phyloP scores from a whole-genome alignment of 2,888 invertebrate species.

The Notodonta dromedarius region DNA sequence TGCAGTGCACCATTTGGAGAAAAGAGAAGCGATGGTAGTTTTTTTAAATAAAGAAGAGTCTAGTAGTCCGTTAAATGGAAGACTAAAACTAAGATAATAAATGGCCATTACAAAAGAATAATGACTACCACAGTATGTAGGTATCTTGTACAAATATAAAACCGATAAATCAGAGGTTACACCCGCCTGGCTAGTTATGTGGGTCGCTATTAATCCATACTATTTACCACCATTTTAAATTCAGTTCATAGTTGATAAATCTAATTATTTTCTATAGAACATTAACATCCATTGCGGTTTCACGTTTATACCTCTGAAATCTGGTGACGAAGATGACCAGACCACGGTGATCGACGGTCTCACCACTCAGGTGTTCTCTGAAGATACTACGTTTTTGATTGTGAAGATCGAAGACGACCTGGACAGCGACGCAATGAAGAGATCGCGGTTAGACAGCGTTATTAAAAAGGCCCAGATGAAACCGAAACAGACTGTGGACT shows the following conservation, averaged over 20 bases:
- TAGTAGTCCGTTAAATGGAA: no score
- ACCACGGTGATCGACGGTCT: slow-evolving; percentile 52
- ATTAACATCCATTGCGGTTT: slow-evolving; percentile 58
- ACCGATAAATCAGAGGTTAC: no score
- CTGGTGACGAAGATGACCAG: slow-evolving; percentile 30
- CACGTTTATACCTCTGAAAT: slow-evolving; percentile 61
- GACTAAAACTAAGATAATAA: no score
- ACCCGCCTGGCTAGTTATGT: no score
- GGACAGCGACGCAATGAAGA: slow-evolving; percentile 45
- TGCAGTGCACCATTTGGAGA: no score
- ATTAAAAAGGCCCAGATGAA: slow-evolving; percentile 53
- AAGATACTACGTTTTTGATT: slow-evolving; percentile 68
- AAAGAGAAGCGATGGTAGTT: no score
- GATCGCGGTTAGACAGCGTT: slow-evolving; percentile 50
- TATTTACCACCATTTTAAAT: background rate
- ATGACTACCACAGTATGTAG: no score
- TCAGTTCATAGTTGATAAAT: background rate
- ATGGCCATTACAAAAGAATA: no score
- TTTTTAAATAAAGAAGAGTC: no score
- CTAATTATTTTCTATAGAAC: slow-evolving; percentile 43
- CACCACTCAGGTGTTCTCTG: slow-evolving; percentile 54
- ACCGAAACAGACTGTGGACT: slow-evolving; percentile 63
- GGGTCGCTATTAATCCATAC: no score
- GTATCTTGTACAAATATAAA: no score
- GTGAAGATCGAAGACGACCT: slow-evolving; percentile 62